Base-by-base conservation (phyloP, 2,888 invertebrate genomes). In the Cheilosia impressa region DNA sequence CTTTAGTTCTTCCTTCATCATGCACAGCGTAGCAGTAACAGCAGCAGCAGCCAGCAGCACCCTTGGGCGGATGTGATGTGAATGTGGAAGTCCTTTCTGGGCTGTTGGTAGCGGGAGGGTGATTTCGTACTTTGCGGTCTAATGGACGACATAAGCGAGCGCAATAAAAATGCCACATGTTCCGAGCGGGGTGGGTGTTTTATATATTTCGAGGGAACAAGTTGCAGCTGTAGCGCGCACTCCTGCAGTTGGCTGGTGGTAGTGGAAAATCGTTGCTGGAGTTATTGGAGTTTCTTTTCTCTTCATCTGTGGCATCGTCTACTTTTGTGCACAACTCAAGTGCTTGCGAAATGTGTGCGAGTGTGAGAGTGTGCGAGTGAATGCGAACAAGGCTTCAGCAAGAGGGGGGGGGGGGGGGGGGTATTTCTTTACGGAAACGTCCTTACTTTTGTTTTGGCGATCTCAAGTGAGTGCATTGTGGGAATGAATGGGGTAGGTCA, bases 121-220 rank as follows among this genome's bases (percentile, higher is more conserved):
- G 77, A 82, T 87, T 82, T 87, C 34, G 71, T 69, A 84, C 87
- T 87, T 87, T 88, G 88, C 73, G 83, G 82, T 71, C 83, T 85
- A 69, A 76, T 76, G 79, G 87, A 87, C 82, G 87, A 85, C 72
- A 87, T 79, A 81, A 87, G 66, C 52, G 88, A 87, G 57, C 81
- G 87, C 87, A 85, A 85, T 85, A 87, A 76, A 81, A 87, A 81
- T 87, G 80, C 73, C 87, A 88, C 87, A 82, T 80, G 79, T 73
- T 83, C 62, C 60, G 43, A 38, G 83, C 80, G 81, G 81, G 87
- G 87, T 63, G 85, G 45, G 41, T 68, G 41, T 57, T 52, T 52
- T 19, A 13, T 19, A 31, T 31, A 31, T 31, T 31, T 41, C 19
- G 15, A 15, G 7, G 41, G 47, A 68, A 43, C 78, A 57, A 43